Percentiles rank a stretch among this genome's conserved stretches.
Evolutionary conservation across 2,113 vertebrate genomes (phyloP).

Genomic region (Archocentrus centrarchus): DNA sequence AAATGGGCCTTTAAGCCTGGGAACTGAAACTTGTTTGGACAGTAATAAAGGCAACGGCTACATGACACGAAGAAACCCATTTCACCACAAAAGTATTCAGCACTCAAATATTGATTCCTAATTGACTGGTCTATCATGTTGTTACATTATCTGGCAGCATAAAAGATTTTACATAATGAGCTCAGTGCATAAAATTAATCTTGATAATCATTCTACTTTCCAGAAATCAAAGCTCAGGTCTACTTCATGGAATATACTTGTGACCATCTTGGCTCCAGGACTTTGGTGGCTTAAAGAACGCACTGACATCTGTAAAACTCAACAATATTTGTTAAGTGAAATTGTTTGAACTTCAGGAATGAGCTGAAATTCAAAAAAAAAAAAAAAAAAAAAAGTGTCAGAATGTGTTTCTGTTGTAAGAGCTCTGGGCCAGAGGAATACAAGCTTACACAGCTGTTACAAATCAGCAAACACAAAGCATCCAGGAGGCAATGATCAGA

Average conservation of each 20-base stretch:
- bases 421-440: not conserved
- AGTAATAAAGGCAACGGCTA: fast-evolving
- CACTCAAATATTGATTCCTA: not conserved
- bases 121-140: not conserved
- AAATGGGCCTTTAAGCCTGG: not conserved
- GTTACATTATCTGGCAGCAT: not conserved
- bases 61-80: not conserved
- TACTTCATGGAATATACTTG: not conserved
- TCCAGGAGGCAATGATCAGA: not conserved
- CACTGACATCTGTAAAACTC: not conserved
- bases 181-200: not conserved
- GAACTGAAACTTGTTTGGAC: not conserved
- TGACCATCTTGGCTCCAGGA: not conserved
- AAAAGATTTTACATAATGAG: not conserved
- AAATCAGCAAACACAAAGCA: not conserved
- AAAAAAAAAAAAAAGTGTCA: not conserved
- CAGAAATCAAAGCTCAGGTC: not conserved
- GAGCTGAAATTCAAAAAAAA: too few species aligned
- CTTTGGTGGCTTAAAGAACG: not conserved
- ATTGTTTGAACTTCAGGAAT: not conserved
- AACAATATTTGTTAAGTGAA: not conserved
- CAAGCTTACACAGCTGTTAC: not conserved
- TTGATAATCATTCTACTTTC: not conserved
- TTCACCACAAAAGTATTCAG: not conserved
- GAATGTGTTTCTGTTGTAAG: not conserved